A percentile compares a stretch with the other conserved stretches of the same genome.
phyloP scores from a whole-genome alignment of 1,140 invertebrate genomes.

The Drosophila guanche region DNA sequence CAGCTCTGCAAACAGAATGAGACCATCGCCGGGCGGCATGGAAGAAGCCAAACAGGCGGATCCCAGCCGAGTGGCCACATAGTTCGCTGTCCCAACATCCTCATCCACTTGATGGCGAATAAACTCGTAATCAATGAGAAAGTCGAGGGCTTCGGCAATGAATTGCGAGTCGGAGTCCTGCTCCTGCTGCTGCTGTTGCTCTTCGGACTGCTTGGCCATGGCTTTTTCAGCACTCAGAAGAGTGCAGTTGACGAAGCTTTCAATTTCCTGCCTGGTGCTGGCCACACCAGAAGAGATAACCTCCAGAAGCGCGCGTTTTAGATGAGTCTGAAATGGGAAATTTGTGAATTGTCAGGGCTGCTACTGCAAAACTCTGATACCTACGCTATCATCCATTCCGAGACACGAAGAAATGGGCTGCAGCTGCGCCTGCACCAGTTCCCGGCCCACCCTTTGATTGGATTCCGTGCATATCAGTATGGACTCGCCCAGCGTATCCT shows the following conservation, averaged over 20 bases:
- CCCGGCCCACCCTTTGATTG: slow-evolving; percentile 88
- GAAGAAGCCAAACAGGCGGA: slow-evolving; percentile 96
- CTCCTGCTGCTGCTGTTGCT: slow-evolving; percentile 6
- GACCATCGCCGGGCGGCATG: slow-evolving; percentile 95
- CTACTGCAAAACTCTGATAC: slow-evolving; percentile 23
- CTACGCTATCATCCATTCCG: slow-evolving; percentile 87
- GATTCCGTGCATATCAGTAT: slow-evolving; percentile 93
- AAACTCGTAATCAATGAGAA: slow-evolving; percentile 86
- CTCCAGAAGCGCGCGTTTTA: slow-evolving; percentile 89
- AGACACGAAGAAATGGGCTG: slow-evolving; percentile 93
- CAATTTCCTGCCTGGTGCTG: slow-evolving; percentile 88
- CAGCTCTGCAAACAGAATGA: slow-evolving; percentile 95
- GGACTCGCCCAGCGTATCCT: slow-evolving; percentile 91
- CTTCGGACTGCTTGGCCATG: slow-evolving; percentile 10
- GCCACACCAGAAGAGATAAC: slow-evolving; percentile 95
- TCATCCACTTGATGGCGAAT: slow-evolving; percentile 85
- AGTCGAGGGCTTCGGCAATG: slow-evolving; percentile 81
- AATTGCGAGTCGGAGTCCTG: slow-evolving; percentile 27
- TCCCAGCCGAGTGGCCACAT: slow-evolving; percentile 93
- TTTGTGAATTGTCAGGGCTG: too few species aligned
- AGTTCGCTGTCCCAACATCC: slow-evolving; percentile 84
- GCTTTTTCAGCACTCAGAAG: slow-evolving; percentile 84
- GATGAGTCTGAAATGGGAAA: slow-evolving; percentile 57
- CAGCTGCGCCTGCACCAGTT: slow-evolving; percentile 88
- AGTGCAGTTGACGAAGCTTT: slow-evolving; percentile 92